Evolutionary conservation across 2,113 vertebrate genomes (phyloP).

Genomic region (Eurystomus gularis): DNA sequence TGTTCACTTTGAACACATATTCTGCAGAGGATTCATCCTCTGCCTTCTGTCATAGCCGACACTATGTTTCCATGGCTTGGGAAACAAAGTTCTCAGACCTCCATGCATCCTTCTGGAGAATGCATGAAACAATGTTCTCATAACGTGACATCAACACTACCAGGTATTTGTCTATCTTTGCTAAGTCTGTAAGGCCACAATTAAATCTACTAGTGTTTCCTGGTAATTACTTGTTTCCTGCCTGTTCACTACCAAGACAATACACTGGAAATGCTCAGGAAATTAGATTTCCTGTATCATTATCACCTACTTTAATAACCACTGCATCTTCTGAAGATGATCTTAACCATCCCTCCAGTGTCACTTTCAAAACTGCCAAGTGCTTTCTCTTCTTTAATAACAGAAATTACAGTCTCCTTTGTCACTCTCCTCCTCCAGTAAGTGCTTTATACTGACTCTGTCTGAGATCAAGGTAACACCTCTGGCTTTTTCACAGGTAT

Average conservation of each 20-base stretch:
- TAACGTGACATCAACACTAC: not conserved
- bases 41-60: not conserved
- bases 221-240: not conserved
- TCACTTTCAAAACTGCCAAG: not conserved
- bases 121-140: not conserved
- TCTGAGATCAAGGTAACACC: not conserved
- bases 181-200: not conserved
- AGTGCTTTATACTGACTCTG: not conserved
- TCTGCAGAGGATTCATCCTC: not conserved
- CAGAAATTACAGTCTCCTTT: not conserved
- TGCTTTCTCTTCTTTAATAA: not conserved
- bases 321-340: not conserved
- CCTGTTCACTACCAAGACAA: not conserved
- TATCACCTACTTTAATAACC: not conserved
- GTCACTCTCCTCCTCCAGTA: not conserved
- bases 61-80: not conserved
- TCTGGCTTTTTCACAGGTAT: not conserved
- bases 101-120: not conserved
- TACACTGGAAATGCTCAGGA: not conserved
- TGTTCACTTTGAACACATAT: not conserved
- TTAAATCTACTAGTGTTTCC: not conserved
- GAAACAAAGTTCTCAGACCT: not conserved
- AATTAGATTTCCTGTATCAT: not conserved
- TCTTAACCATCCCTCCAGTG: not conserved
- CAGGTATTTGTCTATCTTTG: not conserved